phyloP scores from a whole-genome alignment of 2,797 vertebrate species.

The Cynopterus sphinx region DNA sequence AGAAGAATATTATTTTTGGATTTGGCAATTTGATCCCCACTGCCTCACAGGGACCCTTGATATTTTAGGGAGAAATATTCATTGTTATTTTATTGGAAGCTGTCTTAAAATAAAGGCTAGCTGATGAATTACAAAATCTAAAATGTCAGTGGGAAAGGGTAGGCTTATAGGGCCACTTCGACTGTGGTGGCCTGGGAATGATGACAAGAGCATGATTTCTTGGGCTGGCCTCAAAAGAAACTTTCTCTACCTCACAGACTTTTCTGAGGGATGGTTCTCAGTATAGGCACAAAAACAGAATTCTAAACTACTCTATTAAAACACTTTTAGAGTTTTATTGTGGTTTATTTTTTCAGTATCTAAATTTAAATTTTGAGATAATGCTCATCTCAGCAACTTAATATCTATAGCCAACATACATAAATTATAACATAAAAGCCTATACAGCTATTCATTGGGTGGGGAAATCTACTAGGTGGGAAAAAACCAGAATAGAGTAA shows the following conservation, averaged over 20 bases:
- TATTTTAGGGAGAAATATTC: neutral
- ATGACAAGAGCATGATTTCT: neutral
- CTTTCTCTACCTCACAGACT: neutral
- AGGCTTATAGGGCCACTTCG: rapidly evolving
- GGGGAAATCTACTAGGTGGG: slow-evolving; percentile 1
- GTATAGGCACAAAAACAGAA: neutral
- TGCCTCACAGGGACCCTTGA: neutral
- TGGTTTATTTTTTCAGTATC: slow-evolving; percentile 46
- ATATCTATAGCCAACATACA: slow-evolving; percentile 40
- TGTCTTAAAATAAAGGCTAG: neutral
- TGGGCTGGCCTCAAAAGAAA: neutral
- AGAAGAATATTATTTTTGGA: neutral
- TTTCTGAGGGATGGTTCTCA: neutral
- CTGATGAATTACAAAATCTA: neutral
- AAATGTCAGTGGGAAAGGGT: neutral
- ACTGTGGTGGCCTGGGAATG: neutral
- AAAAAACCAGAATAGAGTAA: slow-evolving; percentile 29
- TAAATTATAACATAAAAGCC: slow-evolving; percentile 63
- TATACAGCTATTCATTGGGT: slow-evolving; percentile 20
- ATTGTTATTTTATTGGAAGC: neutral
- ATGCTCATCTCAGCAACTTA: slow-evolving; percentile 58
- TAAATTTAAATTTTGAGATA: slow-evolving; percentile 65
- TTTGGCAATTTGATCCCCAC: neutral
- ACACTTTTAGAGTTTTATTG: slow-evolving; percentile 29
- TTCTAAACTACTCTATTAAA: neutral